Evolutionary conservation across 1,140 invertebrate genomes (phyloP), one percentile per base, ranked within the genome.

Genomic region (Nylanderia fulva): DNA sequence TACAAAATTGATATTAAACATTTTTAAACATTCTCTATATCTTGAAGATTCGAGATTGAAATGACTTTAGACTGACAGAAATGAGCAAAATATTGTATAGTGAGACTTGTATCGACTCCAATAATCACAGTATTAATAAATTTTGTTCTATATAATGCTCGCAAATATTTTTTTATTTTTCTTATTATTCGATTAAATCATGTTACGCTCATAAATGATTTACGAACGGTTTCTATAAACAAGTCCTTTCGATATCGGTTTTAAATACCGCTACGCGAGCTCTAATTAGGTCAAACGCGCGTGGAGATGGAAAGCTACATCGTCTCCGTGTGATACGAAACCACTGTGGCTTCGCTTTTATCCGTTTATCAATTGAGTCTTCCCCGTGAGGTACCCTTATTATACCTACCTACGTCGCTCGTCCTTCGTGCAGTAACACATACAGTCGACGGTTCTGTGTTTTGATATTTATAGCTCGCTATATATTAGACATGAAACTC

Each of bases 321-420:
- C 76, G 77, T 87, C 82, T 74, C 52, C 61, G 56, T 71, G 36
- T 66, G 52, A 79, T 79, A 87, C 33, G 86, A 88, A 88, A 88
- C 80, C 79, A 56, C 64, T 45, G 56, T 39, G 72, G 69, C 75
- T 71, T 52, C 82, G 86, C 82, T 85, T 88, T 90, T 90, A 90
- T 90, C 86, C 86, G 86, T 88, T 90, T 90, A 90, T 90, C 86
- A 90, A 90, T 90, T 88, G 85, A 90, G 69, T 86, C 64, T 90
- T 64, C 76, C 86, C 64, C 52, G 29, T 76, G 69, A 74, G 71
- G 84, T 77, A 86, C 80, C 77, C 86, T 89, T 74, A 72, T 84
- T 42, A 76, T 9, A n/a, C n/a, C 39, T 68, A 69, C 56, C 66
- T 24, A 48, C 42, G 52, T 60, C 42, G 68, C 52, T 52, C 87